Evolutionary conservation across 2,888 invertebrate genomes (phyloP).

Genomic region (Chironomus tentans): DNA sequence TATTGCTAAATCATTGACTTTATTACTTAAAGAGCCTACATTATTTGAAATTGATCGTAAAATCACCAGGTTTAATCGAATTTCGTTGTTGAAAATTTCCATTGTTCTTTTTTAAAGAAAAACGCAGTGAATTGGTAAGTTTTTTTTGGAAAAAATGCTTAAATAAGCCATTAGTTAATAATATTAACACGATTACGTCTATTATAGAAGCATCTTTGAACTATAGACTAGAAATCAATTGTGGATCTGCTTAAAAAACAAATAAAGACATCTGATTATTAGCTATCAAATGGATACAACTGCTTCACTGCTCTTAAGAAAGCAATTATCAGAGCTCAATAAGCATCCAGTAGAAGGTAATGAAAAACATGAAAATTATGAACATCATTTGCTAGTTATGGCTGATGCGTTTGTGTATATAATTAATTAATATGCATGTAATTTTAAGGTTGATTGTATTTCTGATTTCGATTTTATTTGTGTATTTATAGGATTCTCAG

Average conservation of each 20-base stretch:
- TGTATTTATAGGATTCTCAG: constrained; percentile 81
- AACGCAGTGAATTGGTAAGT: background rate
- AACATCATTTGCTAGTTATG: background rate
- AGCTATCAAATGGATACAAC: constrained; percentile 12
- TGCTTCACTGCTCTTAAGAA: constrained; percentile 18
- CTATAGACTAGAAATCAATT: background rate
- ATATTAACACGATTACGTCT: background rate
- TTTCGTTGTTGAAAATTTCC: background rate
- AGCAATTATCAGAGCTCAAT: constrained; percentile 19
- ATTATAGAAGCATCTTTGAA: background rate
- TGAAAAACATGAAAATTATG: background rate
- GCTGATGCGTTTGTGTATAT: background rate
- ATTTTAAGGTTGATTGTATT: background rate
- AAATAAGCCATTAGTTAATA: background rate
- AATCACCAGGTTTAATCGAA: background rate
- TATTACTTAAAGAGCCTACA: no score
- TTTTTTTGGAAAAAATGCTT: background rate
- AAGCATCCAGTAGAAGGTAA: constrained; percentile 8
- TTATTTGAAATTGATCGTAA: background rate
- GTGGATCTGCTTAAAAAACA: no score
- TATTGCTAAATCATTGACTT: no score
- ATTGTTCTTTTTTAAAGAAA: background rate
- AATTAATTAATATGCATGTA: no score
- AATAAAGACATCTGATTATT: no score
- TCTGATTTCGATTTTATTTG: no score